Conservation (phyloP, 64 coral and sea anemone genomes). For the Pachyseris speciosa region DNA sequence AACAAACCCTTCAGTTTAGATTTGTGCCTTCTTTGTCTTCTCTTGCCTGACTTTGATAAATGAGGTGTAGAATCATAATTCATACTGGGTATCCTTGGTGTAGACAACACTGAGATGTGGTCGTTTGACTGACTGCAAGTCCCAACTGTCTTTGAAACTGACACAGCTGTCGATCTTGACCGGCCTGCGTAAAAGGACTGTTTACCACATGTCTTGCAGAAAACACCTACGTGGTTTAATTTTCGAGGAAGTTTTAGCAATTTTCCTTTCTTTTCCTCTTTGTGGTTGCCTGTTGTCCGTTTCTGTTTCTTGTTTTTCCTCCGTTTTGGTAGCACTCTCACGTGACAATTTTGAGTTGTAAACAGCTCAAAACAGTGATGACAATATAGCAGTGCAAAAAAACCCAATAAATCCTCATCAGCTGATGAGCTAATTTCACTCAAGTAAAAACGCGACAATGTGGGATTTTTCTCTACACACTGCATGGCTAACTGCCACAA, state of each 20-base stretch:
- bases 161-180: neutral
- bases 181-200: slow-evolving; percentile 24
- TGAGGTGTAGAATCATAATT: neutral
- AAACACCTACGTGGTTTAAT: slow-evolving; percentile 31
- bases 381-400: slow-evolving; percentile 47
- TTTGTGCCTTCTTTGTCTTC: slow-evolving; percentile 26
- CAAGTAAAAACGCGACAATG: slow-evolving; percentile 59
- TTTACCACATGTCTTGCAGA: slow-evolving; percentile 49
- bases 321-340: slow-evolving; percentile 51
- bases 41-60: slow-evolving; percentile 28
- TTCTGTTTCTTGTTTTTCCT: slow-evolving; percentile 1
- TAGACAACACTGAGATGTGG: neutral
- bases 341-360: slow-evolving; percentile 7
- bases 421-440: slow-evolving; percentile 12
- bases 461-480: slow-evolving; percentile 38
- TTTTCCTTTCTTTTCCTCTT: neutral
- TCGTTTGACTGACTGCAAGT: neutral
- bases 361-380: slow-evolving; percentile 67
- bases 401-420: neutral
- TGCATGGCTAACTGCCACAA: slow-evolving; percentile 60
- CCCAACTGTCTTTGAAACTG: neutral
- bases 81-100: neutral
- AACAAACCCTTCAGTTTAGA: slow-evolving; percentile 50
- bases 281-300: neutral
- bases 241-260: slow-evolving; percentile 11